Evolutionary conservation across 2,888 invertebrate genomes (phyloP).

Genomic region (Lottia gigantea): DNA sequence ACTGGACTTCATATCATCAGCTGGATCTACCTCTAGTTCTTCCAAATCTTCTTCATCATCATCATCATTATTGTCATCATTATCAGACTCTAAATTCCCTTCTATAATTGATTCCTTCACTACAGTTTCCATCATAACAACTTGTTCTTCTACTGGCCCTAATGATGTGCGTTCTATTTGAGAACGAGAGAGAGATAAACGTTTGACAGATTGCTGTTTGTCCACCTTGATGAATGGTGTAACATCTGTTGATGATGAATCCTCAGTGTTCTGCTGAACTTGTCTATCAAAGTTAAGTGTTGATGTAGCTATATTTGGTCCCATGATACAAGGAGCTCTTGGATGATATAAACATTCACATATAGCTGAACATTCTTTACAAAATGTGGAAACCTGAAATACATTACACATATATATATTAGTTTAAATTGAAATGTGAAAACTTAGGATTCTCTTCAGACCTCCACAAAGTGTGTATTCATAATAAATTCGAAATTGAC

Average conservation of each 20-base stretch:
- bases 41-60: background rate
- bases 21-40: no score
- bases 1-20: no score
- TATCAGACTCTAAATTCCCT: constrained; percentile 8
- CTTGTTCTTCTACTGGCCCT: background rate
- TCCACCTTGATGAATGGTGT: background rate
- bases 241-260: background rate
- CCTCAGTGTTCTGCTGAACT: background rate
- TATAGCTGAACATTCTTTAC: constrained; percentile 31
- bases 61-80: constrained; percentile 20
- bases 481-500: no score
- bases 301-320: background rate
- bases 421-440: background rate
- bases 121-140: background rate
- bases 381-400: constrained; percentile 37
- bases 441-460: no score
- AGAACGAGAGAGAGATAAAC: background rate
- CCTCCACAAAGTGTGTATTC: no score
- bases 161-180: background rate
- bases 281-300: background rate
- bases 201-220: background rate
- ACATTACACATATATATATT: background rate
- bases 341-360: constrained; percentile 41
- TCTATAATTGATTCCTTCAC: background rate
- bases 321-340: constrained; percentile 37